These are phyloP conservation scores for Corythoichthys haematopterus DNA, from an alignment of 2,113 vertebrate genomes.

Conservation along the genomic window DNA sequence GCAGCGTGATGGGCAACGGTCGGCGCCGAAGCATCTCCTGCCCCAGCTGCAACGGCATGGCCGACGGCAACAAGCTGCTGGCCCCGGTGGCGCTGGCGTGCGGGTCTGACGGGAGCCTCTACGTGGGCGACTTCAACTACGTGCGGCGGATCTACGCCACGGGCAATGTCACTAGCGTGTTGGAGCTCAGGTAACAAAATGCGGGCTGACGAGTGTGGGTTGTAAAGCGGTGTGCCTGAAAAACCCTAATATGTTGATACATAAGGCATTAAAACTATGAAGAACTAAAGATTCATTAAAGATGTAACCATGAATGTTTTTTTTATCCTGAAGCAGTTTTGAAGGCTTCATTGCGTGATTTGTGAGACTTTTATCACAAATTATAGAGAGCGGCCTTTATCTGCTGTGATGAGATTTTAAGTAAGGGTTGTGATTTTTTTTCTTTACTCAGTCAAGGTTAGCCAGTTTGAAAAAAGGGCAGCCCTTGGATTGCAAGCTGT, in stretches of 20 bases:
- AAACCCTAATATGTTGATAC: background rate
- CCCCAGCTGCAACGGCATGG: constrained; percentile 96
- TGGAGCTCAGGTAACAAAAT: constrained; percentile 86
- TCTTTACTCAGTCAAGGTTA: too few relatives aligned
- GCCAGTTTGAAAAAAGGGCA: too few relatives aligned
- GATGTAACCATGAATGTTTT: background rate
- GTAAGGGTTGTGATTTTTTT: too few relatives aligned
- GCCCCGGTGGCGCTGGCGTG: constrained; percentile 90
- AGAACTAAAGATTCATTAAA: background rate
- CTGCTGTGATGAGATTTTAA: too few relatives aligned
- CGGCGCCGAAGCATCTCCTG: constrained; percentile 94
- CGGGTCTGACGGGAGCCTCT: constrained; percentile 92
- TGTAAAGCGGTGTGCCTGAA: background rate
- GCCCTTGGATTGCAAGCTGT: too few relatives aligned
- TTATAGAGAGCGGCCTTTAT: too few relatives aligned
- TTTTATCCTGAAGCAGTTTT: background rate
- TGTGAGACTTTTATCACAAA: background rate
- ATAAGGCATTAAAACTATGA: background rate
- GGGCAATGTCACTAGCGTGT: constrained; percentile 93
- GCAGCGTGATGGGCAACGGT: constrained; percentile 96
- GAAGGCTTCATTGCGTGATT: background rate
- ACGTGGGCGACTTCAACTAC: constrained; percentile 98
- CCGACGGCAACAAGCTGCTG: constrained; percentile 95
- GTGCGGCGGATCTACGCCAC: constrained; percentile 94
- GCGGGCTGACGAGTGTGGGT: background rate